Evolutionary conservation across 2,113 vertebrate genomes (phyloP), one percentile per base, ranked within the genome.

Genomic region (Dasypus novemcinctus): DNA sequence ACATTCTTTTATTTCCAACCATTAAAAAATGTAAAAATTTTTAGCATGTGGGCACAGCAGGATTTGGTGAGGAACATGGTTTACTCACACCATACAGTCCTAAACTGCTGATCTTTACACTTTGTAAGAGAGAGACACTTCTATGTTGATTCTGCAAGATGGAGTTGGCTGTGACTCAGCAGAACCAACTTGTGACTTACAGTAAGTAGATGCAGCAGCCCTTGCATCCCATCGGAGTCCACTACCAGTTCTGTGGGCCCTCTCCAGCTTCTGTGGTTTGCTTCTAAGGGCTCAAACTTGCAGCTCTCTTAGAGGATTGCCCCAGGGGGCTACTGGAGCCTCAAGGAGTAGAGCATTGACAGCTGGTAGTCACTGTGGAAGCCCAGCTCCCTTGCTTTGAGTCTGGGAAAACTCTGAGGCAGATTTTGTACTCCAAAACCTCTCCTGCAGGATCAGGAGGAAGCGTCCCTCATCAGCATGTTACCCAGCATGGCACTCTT

Each of bases 401-500:
- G 27, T 63, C 36, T 63, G 33, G 36, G 13, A 15, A 59, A 68
- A 78, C 10, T 25, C 80, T 46, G 5, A 29, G 46, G 21, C 52
- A 79, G 61, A 59, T 59, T 49, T 25, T 76, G 9, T 17, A 74
- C 33, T 31, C 68, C 33, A 21, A 79, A 46, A 21, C n/a, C 41
- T 4, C n/a, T n/a, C 54, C 27, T n/a, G 15, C 12, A 31, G n/a
- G 46, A 12, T 13, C 57, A 66, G 59, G 14, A 52, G 36, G 46
- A 69, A n/a, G 27, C 17, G 18, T 54, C 36, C 38, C 25, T 27
- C 75, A n/a, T 81, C 74, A 27, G 36, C 71, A 80, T 64, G 9
- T 33, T 0, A 0, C 14, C 64, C 38, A 49, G 72, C 29, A 9
- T 25, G 0, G 1, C 36, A 17, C 20, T 59, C 68, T 18, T 36